Evolutionary conservation across 1,140 invertebrate genomes (phyloP).

Genomic region (Papilio machaon): DNA sequence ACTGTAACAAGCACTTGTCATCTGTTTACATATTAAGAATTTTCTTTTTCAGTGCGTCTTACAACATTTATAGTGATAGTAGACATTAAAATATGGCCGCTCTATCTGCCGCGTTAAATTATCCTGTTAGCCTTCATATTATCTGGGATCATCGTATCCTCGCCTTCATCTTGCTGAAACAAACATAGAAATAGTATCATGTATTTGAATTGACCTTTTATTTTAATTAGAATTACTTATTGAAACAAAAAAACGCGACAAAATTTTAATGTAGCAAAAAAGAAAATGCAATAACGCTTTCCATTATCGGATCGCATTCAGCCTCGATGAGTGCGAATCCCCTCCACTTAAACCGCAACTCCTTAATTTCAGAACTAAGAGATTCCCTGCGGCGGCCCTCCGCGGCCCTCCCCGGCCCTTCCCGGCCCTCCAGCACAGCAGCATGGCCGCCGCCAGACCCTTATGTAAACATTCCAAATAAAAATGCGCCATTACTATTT

Average conservation of each 20-base stretch:
- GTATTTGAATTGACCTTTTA: too few relatives aligned
- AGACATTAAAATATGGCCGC: too few relatives aligned
- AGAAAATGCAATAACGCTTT: conserved; percentile 24
- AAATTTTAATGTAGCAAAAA: background rate
- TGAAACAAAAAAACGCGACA: background rate
- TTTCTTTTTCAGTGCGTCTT: too few relatives aligned
- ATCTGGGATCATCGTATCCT: too few relatives aligned
- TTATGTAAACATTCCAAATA: conserved; percentile 80
- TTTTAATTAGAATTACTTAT: background rate
- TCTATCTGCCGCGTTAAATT: too few relatives aligned
- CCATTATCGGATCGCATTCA: conserved; percentile 24
- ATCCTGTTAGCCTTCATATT: too few relatives aligned
- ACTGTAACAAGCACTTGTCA: too few relatives aligned
- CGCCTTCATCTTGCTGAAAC: background rate
- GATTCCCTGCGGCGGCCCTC: conserved; percentile 5
- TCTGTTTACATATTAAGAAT: too few relatives aligned
- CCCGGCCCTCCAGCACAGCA: conserved; percentile 44
- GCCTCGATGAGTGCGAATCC: background rate
- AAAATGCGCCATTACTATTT: conserved; percentile 82
- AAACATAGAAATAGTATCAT: background rate
- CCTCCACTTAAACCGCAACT: conserved; percentile 21
- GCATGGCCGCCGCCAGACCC: conserved; percentile 75
- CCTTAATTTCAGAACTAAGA: conserved; percentile 31
- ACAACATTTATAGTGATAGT: too few relatives aligned
- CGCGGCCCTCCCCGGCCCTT: background rate